A percentile compares a stretch with the other conserved stretches of the same genome.
Evolutionary conservation across 2,113 vertebrate genomes (phyloP).

Genomic region (Tretioscincus oriximinensis): DNA sequence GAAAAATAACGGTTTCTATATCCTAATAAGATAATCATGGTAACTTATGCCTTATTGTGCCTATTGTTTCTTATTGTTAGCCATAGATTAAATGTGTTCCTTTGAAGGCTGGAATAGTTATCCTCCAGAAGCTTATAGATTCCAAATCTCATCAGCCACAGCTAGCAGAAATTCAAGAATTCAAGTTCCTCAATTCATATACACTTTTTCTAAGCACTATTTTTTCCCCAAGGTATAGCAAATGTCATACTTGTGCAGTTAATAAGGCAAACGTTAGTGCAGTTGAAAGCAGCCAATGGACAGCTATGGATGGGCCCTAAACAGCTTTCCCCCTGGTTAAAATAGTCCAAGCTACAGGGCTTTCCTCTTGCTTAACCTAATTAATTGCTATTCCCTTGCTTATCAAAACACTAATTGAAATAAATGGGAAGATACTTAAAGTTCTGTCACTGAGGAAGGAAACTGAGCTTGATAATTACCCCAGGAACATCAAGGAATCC

Average conservation of each 20-base stretch:
- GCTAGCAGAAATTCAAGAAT: too few relatives aligned
- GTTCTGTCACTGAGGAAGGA: constrained; percentile 5
- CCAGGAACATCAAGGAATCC: constrained; percentile 1
- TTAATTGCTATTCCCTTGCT: constrained; percentile 7
- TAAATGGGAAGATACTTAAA: constrained; percentile 19
- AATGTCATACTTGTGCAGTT: background rate
- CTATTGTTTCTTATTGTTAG: background rate
- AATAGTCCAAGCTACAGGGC: background rate
- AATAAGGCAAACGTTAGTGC: background rate
- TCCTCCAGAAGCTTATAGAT: too few relatives aligned
- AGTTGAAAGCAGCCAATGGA: background rate
- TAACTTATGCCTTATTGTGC: too few relatives aligned
- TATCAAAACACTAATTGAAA: constrained; percentile 27
- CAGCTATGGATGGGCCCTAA: background rate
- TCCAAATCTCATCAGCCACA: too few relatives aligned
- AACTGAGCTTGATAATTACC: background rate
- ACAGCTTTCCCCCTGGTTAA: background rate
- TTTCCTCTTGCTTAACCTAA: constrained; percentile 5
- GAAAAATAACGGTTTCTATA: background rate
- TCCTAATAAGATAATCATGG: background rate
- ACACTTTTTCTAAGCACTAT: too few relatives aligned
- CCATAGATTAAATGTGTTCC: background rate
- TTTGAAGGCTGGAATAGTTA: background rate
- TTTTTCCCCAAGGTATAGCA: too few relatives aligned
- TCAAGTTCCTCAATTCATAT: background rate